These are phyloP conservation scores for Cephus pulcher DNA, from an alignment of 2,888 invertebrate species.

Conservation along the genomic window DNA sequence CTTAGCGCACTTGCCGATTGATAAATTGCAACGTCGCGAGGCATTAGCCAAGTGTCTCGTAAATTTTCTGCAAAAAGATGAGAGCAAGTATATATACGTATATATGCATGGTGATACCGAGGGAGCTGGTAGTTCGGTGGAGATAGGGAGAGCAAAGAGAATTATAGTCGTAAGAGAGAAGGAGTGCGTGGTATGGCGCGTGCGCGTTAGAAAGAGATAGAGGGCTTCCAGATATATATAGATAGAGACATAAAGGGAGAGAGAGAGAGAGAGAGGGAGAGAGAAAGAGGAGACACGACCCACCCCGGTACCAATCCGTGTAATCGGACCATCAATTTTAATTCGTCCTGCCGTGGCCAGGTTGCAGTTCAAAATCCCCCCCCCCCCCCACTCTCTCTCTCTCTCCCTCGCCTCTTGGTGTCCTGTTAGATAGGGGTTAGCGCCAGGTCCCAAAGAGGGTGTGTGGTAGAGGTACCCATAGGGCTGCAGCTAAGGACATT, in stretches of 20 bases:
- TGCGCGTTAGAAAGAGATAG: slow-evolving; percentile 10
- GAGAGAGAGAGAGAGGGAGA: slow-evolving; percentile 15
- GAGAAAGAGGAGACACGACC: slow-evolving; percentile 31
- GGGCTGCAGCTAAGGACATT: slow-evolving; percentile 36
- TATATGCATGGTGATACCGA: not conserved
- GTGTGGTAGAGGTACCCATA: not conserved
- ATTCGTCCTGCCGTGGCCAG: slow-evolving; percentile 14
- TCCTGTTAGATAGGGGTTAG: not conserved
- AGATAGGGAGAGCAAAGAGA: not conserved
- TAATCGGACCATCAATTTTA: slow-evolving; percentile 37
- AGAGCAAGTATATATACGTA: not conserved
- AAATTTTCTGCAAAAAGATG: not conserved
- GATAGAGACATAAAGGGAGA: not conserved
- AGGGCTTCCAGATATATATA: not conserved
- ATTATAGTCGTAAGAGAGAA: slow-evolving; percentile 16
- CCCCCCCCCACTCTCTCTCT: not conserved
- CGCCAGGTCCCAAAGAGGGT: not conserved
- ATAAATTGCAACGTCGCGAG: not conserved
- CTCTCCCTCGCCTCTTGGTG: not conserved
- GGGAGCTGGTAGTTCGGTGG: not conserved
- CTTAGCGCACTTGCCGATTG: not conserved
- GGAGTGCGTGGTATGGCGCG: slow-evolving; percentile 16
- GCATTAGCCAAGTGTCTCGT: not conserved
- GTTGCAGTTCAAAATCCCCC: not conserved
- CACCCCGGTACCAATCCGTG: not conserved